Evolutionary conservation across 2,888 invertebrate genomes (phyloP), one percentile per base, ranked within the genome.

Genomic region (Dynastes maya): DNA sequence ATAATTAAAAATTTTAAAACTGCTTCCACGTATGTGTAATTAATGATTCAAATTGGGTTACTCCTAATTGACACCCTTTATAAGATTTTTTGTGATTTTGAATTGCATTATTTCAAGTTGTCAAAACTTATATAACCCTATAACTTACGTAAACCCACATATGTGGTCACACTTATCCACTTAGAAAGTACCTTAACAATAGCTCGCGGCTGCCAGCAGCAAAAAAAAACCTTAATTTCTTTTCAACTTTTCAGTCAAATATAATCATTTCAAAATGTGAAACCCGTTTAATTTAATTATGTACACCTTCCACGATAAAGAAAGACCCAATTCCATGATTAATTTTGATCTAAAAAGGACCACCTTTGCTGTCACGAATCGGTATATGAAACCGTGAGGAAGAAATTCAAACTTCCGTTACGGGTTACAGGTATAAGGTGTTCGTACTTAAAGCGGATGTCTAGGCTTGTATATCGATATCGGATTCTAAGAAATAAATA

Each of bases 291-390:
- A 72, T 72, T 55, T 22, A 72, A 72, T 72, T 72, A 72, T 55
- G 55, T 40, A 72, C 72, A 40, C 72, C 53, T 72, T 72, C 58
- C 40, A 72, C 72, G 40, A 40, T 40, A 72, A 37, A 58, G 72
- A 58, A 58, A 22, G 51, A 58, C 51, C 58, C 29, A 32, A 32
- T 40, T 71, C 71, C 58, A 71, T 49, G 71, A 58, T 71, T 71
- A 72, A 72, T 72, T 72, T 72, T 58, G 11, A 16, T 72, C 72
- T 72, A 72, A 72, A 72, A 72, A 72, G 72, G 72, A 72, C 72
- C 72, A 72, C 72, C 72, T 72, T 71, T 58, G 40, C 58, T 72
- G 72, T 72, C 72, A 72, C 72, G 72, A 72, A 72, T 72, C 58
- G 68, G 13, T 58, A 27, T 68, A 68, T 58, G 40, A 67, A 55